These are phyloP conservation scores for Scyliorhinus canicula DNA, from an alignment of 2,797 vertebrate genomes.

Conservation along the genomic window DNA sequence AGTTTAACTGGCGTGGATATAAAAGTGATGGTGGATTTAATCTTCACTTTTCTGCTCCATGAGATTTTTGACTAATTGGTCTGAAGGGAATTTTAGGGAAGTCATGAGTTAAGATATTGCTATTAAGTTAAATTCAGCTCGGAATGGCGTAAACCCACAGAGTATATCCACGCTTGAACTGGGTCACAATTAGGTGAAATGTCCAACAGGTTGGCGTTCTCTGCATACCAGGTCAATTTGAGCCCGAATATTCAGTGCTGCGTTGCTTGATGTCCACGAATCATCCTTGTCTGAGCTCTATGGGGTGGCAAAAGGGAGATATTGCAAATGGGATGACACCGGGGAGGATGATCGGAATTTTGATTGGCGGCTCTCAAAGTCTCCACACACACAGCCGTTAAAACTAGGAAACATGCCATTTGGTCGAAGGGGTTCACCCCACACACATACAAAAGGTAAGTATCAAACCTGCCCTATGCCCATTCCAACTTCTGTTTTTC, in stretches of 20 bases:
- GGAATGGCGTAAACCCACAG: not conserved
- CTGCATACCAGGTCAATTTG: not conserved
- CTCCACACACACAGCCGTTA: too few relatives aligned
- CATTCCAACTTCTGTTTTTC: too few relatives aligned
- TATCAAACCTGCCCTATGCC: too few relatives aligned
- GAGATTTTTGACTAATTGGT: not conserved
- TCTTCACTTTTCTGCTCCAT: not conserved
- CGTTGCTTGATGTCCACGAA: not conserved
- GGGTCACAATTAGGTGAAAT: not conserved
- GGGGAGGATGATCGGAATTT: not conserved
- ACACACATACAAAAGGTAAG: too few relatives aligned
- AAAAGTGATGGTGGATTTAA: not conserved
- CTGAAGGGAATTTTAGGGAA: not conserved
- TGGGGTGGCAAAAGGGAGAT: not conserved
- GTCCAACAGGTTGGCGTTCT: not conserved
- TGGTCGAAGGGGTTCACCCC: too few relatives aligned
- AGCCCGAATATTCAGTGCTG: not conserved
- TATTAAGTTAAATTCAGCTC: not conserved
- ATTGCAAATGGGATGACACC: too few relatives aligned
- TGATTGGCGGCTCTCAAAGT: not conserved
- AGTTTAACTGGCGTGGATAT: not conserved
- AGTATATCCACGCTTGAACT: not conserved
- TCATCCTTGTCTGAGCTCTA: not conserved
- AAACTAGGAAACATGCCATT: too few relatives aligned
- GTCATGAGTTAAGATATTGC: not conserved